Conservation (phyloP, 2,113 vertebrate genomes). For the Corythornis vintsioides region DNA sequence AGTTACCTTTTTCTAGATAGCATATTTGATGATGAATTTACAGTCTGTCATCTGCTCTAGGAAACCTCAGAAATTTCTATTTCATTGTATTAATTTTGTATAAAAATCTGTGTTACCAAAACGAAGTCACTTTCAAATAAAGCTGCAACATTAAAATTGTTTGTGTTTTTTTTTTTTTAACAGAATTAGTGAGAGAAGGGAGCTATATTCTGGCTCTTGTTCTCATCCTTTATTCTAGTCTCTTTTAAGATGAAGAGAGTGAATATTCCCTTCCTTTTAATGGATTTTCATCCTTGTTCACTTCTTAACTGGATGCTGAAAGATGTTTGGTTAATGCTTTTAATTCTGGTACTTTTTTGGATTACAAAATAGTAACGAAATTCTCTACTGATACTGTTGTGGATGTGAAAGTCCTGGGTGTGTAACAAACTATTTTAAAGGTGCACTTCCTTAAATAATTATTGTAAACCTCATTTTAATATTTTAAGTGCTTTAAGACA, state of each 20-base stretch:
- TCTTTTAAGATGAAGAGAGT: not conserved
- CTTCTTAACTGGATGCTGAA: not conserved
- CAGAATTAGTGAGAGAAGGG: not conserved
- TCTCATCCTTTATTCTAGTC: not conserved
- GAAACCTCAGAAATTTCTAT: slow-evolving; percentile 14
- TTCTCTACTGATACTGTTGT: not conserved
- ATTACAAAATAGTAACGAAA: not conserved
- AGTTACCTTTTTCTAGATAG: not conserved
- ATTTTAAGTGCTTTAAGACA: not conserved
- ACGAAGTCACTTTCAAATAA: slow-evolving; percentile 48
- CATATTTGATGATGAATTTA: not conserved
- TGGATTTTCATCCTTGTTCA: not conserved
- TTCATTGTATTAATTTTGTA: slow-evolving; percentile 19
- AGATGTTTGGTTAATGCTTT: not conserved
- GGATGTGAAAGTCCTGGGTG: not conserved
- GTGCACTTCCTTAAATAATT: not conserved
- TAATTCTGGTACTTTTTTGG: not conserved
- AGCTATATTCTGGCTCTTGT: not conserved
- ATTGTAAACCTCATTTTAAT: not conserved
- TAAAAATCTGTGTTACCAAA: not conserved
- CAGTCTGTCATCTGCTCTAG: not conserved
- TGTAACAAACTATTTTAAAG: not conserved
- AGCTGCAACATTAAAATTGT: not conserved
- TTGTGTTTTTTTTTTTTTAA: not conserved
- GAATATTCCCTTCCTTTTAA: not conserved